Evolutionary conservation across 2,113 vertebrate species (phyloP).

Genomic region (Neoarius graeffei): DNA sequence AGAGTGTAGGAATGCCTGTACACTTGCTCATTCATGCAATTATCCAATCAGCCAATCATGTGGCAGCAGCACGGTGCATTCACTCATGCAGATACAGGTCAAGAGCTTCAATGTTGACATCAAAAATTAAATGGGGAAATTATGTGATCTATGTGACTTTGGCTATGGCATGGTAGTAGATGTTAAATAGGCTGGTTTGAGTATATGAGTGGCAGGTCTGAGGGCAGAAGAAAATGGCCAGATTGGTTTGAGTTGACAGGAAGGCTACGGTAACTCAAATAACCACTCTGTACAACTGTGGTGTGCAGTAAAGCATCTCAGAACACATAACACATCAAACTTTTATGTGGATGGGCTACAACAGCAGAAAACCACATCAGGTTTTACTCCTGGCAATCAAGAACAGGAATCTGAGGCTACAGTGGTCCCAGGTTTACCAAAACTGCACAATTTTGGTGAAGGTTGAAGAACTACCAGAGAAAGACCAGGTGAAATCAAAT

Average conservation of each 20-base stretch:
- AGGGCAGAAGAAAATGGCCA: neutral
- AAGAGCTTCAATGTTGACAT: neutral
- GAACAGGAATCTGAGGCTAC: neutral
- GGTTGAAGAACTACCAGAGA: neutral
- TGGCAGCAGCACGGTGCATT: neutral
- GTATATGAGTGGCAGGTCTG: neutral
- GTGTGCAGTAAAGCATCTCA: neutral
- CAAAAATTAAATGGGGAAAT: neutral
- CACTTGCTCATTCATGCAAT: neutral
- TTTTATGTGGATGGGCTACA: neutral
- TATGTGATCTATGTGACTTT: neutral
- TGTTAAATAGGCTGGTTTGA: neutral
- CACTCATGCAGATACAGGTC: neutral
- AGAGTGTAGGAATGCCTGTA: neutral
- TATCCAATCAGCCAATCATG: conserved; percentile 4
- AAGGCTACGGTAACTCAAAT: neutral
- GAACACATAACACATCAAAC: neutral
- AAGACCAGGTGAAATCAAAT: neutral
- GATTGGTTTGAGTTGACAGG: neutral
- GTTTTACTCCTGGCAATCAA: neutral
- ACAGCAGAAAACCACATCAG: neutral
- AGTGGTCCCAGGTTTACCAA: neutral
- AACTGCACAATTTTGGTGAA: neutral
- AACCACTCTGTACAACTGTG: neutral
- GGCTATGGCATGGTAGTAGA: neutral